Evolutionary conservation across 2,888 invertebrate genomes (phyloP), one percentile per base, ranked within the genome.

Genomic region (Pachymerium ferrugineum): DNA sequence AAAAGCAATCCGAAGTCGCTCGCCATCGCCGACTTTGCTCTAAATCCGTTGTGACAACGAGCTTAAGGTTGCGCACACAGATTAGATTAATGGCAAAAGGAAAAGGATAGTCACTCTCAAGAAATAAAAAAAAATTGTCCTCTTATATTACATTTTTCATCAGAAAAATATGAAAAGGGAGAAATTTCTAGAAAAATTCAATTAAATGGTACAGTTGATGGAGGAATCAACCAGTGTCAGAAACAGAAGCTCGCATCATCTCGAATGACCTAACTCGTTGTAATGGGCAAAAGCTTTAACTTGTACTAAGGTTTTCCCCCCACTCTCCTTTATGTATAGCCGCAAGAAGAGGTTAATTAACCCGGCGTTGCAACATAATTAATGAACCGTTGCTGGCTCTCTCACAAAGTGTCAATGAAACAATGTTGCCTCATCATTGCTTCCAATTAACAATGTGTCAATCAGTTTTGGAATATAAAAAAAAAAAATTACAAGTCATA

Each of bases 401-500:
- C 28, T 62, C 22, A 28, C 1, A 28, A 62, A 62, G 62, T 62
- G 62, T 62, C 62, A 62, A 62, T 62, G 62, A 22, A 62, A 62
- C 62, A 62, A 62, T 62, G 62, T 62, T 62, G 62, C 62, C 62
- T 62, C 62, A 62, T 62, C 62, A 62, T 62, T 62, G 62, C n/a
- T 62, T 22, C 62, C 62, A 62, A 62, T 62, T 62, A 62, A 62
- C 62, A 62, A 62, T 14, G 12, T 28, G 62, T 62, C 62, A 25
- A 62, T 62, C 62, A 62, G 28, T 5, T 4, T 38, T 38, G n/a
- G n/a, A n/a, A 16, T 38, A 38, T 16, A 38, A 38, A 38, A 38
- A 38, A 16, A 16, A 33, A 33, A 33, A 33, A 33, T 33, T 33
- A 33, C n/a, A n/a, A n/a, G n/a, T n/a, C n/a, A n/a, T n/a, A n/a